phyloP scores from a whole-genome alignment of 1,140 invertebrate species.

The Dendroctonus ponderosae region DNA sequence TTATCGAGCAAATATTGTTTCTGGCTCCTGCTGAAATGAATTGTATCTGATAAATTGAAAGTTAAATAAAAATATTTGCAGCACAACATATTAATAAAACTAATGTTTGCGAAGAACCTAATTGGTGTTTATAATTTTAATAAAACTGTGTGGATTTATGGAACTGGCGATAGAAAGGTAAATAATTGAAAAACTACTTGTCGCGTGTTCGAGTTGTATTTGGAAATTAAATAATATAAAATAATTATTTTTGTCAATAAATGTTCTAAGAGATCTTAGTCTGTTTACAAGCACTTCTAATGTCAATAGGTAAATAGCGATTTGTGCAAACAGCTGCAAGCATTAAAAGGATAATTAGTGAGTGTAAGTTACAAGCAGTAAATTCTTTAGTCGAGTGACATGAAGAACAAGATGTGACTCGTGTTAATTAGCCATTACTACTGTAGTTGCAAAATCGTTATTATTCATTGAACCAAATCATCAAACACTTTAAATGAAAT shows the following conservation, averaged over 20 bases:
- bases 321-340: constrained; percentile 17
- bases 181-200: constrained; percentile 27
- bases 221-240: constrained; percentile 34
- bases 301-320: constrained; percentile 21
- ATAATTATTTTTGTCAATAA: constrained; percentile 35
- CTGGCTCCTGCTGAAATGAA: constrained; percentile 31
- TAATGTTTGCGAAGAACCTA: constrained; percentile 32
- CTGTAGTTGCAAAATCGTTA: too few relatives aligned
- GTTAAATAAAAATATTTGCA: constrained; percentile 38
- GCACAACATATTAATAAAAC: constrained; percentile 32
- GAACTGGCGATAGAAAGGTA: constrained; percentile 14
- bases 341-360: constrained; percentile 14
- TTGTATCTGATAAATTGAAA: constrained; percentile 38
- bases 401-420: not conserved
- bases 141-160: constrained; percentile 24
- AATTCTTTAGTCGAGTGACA: not conserved
- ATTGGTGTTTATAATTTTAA: constrained; percentile 32
- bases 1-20: constrained; percentile 35
- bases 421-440: not conserved
- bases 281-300: constrained; percentile 18
- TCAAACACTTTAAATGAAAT: too few relatives aligned
- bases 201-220: constrained; percentile 25
- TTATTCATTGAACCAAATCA: too few relatives aligned
- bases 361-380: not conserved
- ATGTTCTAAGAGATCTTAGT: constrained; percentile 20